Conservation (phyloP, 2,113 vertebrate genomes). For the Malurus cyaneus region DNA sequence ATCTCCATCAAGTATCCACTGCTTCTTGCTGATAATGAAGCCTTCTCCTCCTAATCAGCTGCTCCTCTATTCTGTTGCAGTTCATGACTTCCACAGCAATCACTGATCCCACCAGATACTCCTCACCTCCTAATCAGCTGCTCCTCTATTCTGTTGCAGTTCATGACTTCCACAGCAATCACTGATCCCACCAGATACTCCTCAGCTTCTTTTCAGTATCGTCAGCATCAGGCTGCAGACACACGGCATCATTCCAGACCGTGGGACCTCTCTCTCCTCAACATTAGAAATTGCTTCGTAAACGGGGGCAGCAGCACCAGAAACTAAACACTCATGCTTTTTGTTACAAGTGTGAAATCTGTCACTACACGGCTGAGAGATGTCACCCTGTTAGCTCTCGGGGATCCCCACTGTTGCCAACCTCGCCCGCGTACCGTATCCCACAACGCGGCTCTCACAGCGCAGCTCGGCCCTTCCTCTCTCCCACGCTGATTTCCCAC, state of each 20-base stretch:
- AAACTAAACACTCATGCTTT: not conserved
- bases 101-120: not conserved
- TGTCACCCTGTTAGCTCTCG: accelerated
- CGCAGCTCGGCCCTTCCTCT: not conserved
- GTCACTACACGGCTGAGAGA: accelerated
- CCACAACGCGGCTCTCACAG: accelerated
- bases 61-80: not conserved
- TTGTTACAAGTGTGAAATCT: not conserved
- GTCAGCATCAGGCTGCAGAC: not conserved
- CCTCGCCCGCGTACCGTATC: accelerated
- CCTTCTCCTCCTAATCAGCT: not conserved
- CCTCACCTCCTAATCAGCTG: not conserved
- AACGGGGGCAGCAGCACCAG: not conserved
- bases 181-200: not conserved
- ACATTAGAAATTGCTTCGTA: accelerated
- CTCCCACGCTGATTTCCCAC: accelerated
- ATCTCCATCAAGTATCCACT: not conserved
- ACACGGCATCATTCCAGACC: not conserved
- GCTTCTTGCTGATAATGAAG: not conserved
- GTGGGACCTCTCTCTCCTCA: not conserved
- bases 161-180: not conserved
- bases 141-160: not conserved
- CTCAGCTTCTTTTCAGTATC: not conserved
- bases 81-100: not conserved
- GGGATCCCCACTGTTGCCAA: too few species aligned